phyloP scores from a whole-genome alignment of 2,888 invertebrate species.

The Steinernema carpocapsae region DNA sequence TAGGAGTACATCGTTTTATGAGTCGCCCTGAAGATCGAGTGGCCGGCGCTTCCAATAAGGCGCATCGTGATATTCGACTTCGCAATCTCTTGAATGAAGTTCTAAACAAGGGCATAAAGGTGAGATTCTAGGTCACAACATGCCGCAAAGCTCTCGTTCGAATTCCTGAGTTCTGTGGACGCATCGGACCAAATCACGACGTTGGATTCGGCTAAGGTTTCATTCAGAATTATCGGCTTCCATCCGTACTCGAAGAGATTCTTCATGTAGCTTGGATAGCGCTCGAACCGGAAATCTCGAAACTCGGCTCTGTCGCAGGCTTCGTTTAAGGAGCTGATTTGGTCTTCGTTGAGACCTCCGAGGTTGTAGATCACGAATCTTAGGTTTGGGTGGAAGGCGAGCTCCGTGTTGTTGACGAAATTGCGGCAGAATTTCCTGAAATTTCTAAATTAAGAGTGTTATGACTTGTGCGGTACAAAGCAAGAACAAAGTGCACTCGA shows the following conservation, averaged over 20 bases:
- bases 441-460: too few species aligned
- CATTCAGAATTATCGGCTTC: slow-evolving; percentile 37
- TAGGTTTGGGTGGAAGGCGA: background rate
- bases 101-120: background rate
- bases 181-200: slow-evolving; percentile 31
- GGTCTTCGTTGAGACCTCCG: slow-evolving; percentile 7
- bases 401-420: background rate
- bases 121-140: background rate
- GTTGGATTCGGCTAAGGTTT: slow-evolving; percentile 3
- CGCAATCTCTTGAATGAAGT: background rate
- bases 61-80: slow-evolving; percentile 17
- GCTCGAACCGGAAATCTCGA: slow-evolving; percentile 20
- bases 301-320: slow-evolving; percentile 18
- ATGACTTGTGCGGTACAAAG: too few species aligned
- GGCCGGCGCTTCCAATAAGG: slow-evolving; percentile 4
- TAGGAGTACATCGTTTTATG: slow-evolving; percentile 35
- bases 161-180: slow-evolving; percentile 9
- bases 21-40: slow-evolving; percentile 36
- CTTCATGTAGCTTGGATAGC: slow-evolving; percentile 28
- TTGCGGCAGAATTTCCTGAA: background rate
- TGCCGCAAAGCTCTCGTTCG: background rate
- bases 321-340: background rate
- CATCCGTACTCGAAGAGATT: slow-evolving; percentile 33
- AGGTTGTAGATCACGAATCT: slow-evolving; percentile 30
- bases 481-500: too few species aligned